Evolutionary conservation across 1,140 invertebrate genomes (phyloP), one percentile per base, ranked within the genome.

Genomic region (Tenebrio molitor): DNA sequence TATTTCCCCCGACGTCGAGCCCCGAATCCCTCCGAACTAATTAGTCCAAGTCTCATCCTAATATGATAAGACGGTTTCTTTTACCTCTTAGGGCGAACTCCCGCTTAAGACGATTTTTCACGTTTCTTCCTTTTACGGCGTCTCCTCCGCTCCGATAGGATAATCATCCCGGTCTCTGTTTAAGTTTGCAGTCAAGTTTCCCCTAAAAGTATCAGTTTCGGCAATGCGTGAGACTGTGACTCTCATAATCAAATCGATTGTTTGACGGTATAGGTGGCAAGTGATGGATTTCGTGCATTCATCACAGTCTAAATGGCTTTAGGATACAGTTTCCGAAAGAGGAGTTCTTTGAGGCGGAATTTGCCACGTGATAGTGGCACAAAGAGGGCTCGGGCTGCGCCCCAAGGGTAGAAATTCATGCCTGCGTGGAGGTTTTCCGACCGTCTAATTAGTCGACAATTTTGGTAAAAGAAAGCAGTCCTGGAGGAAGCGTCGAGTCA

Each of bases 221-320:
- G 25, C 25, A 29, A 8, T 29, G 1, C 17, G 0, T 29, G 7
- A 58, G 50, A 58, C 50, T 25, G 50, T 58, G 50, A 58, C 21
- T 10, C 7, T 58, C 23, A 8, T n/a, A 14, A 2, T 25, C n/a
- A 0, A 3, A 12, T 58, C 23, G 50, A 29, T 58, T 50, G 44
- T 29, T 25, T 29, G 21, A 15, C n/a, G 21, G 23, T 29, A 58
- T 8, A 25, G 23, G 50, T 29, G 15, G 7, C 21, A 29, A 29
- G 50, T 58, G 50, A 58, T 58, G 23, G 23, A 58, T 58, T 58
- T 17, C n/a, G 2, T 58, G 23, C 50, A 58, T 58, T 58, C 14
- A 58, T 58, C 50, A 58, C 50, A 25, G 23, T 58, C 50, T 58
- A 29, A 58, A 29, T 25, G 50, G 15, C 12, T 23, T 25, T 2